These are phyloP conservation scores for Sternotherus odoratus DNA, from an alignment of 2,797 vertebrate species.

Conservation along the genomic window DNA sequence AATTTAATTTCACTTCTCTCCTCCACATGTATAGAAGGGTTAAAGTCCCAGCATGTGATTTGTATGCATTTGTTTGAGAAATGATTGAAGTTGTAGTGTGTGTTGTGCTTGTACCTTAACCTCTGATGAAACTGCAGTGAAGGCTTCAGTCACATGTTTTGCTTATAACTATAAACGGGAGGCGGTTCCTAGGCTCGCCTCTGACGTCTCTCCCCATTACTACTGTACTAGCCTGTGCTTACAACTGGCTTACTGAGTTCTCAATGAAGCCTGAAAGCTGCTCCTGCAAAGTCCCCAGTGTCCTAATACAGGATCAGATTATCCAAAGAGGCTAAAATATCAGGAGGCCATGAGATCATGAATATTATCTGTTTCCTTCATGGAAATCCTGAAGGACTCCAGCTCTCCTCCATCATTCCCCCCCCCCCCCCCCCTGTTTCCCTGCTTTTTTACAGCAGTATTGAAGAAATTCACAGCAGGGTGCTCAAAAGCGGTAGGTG, in stretches of 20 bases:
- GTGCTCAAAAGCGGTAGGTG: background rate
- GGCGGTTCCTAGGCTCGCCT: constrained; percentile 74
- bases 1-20: constrained; percentile 53
- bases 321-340: constrained; percentile 37
- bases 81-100: constrained; percentile 59
- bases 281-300: constrained; percentile 32
- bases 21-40: background rate
- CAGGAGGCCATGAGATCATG: constrained; percentile 58
- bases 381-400: constrained; percentile 64
- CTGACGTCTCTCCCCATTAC: constrained; percentile 76
- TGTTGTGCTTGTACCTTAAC: constrained; percentile 79
- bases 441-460: constrained; percentile 17
- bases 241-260: constrained; percentile 65
- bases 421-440: background rate
- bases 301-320: constrained; percentile 23
- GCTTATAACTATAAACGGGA: constrained; percentile 79
- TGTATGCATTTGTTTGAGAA: constrained; percentile 55
- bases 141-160: constrained; percentile 87
- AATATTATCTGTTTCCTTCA: constrained; percentile 14
- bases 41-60: constrained; percentile 51
- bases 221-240: constrained; percentile 72
- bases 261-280: constrained; percentile 62
- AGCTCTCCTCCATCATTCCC: background rate
- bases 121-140: constrained; percentile 82
- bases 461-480: background rate